Base-by-base conservation (phyloP, 2,797 vertebrate species). In the Chaetodon trifasciatus region DNA sequence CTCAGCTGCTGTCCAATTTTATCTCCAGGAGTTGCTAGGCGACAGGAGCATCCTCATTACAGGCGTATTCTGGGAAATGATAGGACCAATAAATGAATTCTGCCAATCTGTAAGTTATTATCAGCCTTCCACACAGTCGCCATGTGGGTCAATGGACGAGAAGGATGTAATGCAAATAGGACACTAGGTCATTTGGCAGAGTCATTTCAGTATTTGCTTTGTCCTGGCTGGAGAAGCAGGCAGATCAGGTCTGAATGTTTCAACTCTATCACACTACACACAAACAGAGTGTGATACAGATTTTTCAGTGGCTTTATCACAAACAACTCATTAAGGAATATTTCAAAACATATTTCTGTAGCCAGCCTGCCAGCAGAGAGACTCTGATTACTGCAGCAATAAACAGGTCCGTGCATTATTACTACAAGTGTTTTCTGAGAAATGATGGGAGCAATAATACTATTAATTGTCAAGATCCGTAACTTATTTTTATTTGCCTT, bases 11-110 rank as follows among this genome's bases (percentile, higher is more conserved):
- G 86, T 86, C 80, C 87, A 87, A 74, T 92, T 92, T 90, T 65
- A 90, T 90, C 83, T 77, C 78, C 19, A 42, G 55, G 86, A 81
- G 92, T 92, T 93, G 91, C 88, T 89, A 93, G 88, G 93, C 92
- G 87, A 94, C 91, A 91, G 92, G 69, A 83, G 81, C 79, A 84
- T 93, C 84, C 86, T 86, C 88, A 82, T 87, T 86, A 77, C 67
- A 62, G 71, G 83, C 44, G 81, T 78, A 81, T 87, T 83, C 90
- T 87, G 81, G 85, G 85, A 90, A 91, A 88, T 75, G 81, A 87
- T 70, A 57, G 74, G 82, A 71, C 56, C 78, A 57, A 74, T 89
- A 85, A 87, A 92, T 71, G 83, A 83, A 84, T 83, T 66, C 79
- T 69, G 52, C 74, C 44, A 76, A 82, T 90, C 47, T 80, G 84